Evolutionary conservation across 2,797 vertebrate species (phyloP).

Genomic region (Hephaestus fuliginosus): DNA sequence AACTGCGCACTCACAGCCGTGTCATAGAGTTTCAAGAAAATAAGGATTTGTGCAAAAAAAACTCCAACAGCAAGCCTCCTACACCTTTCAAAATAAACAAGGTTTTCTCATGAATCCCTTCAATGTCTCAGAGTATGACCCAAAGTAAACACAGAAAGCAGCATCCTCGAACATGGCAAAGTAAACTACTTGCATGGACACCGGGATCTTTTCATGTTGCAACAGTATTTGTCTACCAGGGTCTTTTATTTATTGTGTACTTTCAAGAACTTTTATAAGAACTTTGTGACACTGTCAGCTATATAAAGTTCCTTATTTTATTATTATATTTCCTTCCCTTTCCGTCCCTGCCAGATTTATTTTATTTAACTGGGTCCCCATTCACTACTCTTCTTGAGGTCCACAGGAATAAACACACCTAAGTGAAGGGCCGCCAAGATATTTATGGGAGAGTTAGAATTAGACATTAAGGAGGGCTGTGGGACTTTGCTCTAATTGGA

Average conservation of each 20-base stretch:
- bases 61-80: not conserved
- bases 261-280: too few species aligned
- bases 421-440: not conserved
- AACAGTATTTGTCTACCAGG: not conserved
- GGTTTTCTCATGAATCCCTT: not conserved
- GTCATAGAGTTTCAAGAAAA: not conserved
- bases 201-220: not conserved
- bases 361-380: not conserved
- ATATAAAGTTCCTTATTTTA: too few species aligned
- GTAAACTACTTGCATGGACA: not conserved
- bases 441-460: not conserved
- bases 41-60: not conserved
- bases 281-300: not conserved
- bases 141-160: not conserved
- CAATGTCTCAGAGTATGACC: too few species aligned
- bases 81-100: too few species aligned
- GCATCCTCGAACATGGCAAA: not conserved
- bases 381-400: not conserved
- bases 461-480: not conserved
- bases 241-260: too few species aligned
- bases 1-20: not conserved
- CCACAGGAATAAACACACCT: not conserved
- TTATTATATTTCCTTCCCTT: not conserved
- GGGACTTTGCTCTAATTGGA: not conserved
- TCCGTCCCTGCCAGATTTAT: not conserved